These are phyloP conservation scores for Scaptodrosophila lebanonensis DNA, from an alignment of 1,140 invertebrate species.

Conservation along the genomic window DNA sequence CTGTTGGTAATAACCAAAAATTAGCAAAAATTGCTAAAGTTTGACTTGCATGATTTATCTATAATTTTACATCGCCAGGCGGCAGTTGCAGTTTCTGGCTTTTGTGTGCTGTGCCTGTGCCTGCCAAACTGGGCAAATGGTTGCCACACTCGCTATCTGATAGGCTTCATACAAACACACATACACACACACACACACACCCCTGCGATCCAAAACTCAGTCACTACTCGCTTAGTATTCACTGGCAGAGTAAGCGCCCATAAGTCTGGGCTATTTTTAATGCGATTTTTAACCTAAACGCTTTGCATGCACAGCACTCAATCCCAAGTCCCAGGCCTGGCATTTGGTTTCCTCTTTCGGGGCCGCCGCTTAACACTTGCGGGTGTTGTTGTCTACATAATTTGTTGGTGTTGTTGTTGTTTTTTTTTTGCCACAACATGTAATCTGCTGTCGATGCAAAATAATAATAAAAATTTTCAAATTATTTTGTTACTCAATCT, in stretches of 20 bases:
- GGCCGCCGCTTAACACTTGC: constrained; percentile 74
- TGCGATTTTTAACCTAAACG: constrained; percentile 54
- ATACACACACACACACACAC: constrained; percentile 35
- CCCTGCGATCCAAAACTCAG: too few relatives aligned
- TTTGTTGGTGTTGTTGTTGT: constrained; percentile 24
- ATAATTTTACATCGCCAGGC: constrained; percentile 69
- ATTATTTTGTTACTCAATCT: constrained; percentile 73
- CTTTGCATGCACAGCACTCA: constrained; percentile 16
- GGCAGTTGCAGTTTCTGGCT: constrained; percentile 35
- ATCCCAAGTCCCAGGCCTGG: constrained; percentile 12
- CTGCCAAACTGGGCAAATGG: constrained; percentile 12
- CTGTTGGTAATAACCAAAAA: constrained; percentile 75
- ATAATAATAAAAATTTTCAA: constrained; percentile 73
- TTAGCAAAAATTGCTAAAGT: constrained; percentile 74
- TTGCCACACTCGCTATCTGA: constrained; percentile 62
- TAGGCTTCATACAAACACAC: constrained; percentile 56
- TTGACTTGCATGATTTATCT: constrained; percentile 76
- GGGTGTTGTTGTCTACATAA: constrained; percentile 70
- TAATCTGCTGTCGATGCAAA: constrained; percentile 48
- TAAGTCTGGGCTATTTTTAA: constrained; percentile 65
- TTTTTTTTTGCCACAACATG: constrained; percentile 37
- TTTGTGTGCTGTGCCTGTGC: constrained; percentile 11
- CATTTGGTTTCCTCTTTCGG: constrained; percentile 51
- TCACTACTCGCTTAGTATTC: too few relatives aligned
- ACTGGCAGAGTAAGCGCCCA: too few relatives aligned